Evolutionary conservation across 2,113 vertebrate genomes (phyloP).

Genomic region (Gavia stellata): DNA sequence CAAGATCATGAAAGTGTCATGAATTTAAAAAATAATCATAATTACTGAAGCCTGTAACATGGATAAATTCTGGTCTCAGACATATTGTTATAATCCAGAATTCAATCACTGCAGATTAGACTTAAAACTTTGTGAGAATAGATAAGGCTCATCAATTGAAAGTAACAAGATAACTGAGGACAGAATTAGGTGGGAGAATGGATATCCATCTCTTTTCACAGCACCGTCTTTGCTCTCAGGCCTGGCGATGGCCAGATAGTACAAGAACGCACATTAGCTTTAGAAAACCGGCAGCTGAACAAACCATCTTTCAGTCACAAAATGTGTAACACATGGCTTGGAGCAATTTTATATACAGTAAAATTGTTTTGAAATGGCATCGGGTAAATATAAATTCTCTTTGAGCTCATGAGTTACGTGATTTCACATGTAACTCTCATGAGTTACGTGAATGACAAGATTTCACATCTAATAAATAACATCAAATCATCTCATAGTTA

Average conservation of each 20-base stretch:
- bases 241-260: neutral
- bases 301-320: constrained; percentile 21
- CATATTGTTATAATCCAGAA: neutral
- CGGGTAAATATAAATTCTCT: neutral
- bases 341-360: neutral
- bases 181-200: neutral
- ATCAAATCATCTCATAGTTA: neutral
- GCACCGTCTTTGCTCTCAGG: neutral
- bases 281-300: constrained; percentile 5
- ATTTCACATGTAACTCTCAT: too few relatives aligned
- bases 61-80: neutral
- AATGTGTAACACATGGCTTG: neutral
- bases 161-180: neutral
- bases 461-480: neutral
- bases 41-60: neutral
- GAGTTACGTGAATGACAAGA: too few relatives aligned
- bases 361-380: neutral
- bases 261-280: neutral
- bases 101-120: neutral
- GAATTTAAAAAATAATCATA: neutral
- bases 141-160: neutral
- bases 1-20: neutral
- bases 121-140: neutral
- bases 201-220: neutral
- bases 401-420: neutral